These are phyloP conservation scores for Aegithalos caudatus DNA, from an alignment of 2,113 vertebrate genomes.

Conservation along the genomic window DNA sequence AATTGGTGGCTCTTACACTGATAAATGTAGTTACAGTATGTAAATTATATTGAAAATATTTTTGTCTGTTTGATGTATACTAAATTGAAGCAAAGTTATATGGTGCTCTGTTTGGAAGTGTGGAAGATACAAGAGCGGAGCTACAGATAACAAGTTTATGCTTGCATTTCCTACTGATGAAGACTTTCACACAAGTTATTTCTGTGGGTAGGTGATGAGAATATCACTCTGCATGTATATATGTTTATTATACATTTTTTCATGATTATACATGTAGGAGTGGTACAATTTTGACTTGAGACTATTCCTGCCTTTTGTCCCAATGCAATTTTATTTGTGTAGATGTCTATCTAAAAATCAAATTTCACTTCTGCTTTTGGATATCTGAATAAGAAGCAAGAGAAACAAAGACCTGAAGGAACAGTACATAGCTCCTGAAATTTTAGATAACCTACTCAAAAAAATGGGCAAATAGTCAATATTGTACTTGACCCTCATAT, in stretches of 20 bases:
- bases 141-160: constrained; percentile 81
- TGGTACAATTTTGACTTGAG: constrained; percentile 82
- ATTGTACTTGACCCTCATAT: constrained; percentile 81
- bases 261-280: constrained; percentile 81
- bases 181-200: constrained; percentile 82
- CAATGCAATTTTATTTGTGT: neutral
- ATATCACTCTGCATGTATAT: constrained; percentile 80
- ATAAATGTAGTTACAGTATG: constrained; percentile 47
- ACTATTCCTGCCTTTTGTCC: constrained; percentile 52
- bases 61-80: constrained; percentile 73
- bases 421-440: neutral
- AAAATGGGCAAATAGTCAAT: constrained; percentile 75
- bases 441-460: constrained; percentile 23
- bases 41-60: constrained; percentile 68
- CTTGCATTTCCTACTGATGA: constrained; percentile 84
- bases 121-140: constrained; percentile 84
- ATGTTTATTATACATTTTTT: constrained; percentile 74
- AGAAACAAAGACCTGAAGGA: constrained; percentile 26
- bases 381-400: neutral
- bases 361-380: neutral
- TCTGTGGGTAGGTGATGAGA: constrained; percentile 82
- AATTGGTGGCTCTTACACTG: constrained; percentile 10
- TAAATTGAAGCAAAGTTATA: constrained; percentile 80
- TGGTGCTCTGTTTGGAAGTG: constrained; percentile 81
- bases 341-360: neutral